Conservation (phyloP, 2,797 vertebrate species). For the Halcyon badia region DNA sequence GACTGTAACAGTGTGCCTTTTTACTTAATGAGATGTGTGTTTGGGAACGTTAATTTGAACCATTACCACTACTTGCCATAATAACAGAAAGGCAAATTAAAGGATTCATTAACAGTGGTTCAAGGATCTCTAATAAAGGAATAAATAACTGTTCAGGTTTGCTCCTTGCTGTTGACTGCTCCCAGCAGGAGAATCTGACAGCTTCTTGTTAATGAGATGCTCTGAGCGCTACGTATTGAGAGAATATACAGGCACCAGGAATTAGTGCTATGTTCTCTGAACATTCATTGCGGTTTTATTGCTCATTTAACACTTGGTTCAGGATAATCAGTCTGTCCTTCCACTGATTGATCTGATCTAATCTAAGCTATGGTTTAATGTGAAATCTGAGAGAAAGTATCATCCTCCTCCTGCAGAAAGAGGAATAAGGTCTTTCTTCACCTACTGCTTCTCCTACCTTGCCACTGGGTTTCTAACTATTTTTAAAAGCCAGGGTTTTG, state of each 20-base stretch:
- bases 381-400: background rate
- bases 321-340: background rate
- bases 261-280: background rate
- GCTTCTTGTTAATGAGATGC: background rate
- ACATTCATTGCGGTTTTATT: background rate
- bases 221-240: background rate
- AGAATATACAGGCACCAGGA: background rate
- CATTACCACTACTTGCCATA: background rate
- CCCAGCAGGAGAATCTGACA: background rate
- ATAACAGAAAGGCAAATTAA: constrained; percentile 29
- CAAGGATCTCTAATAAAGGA: constrained; percentile 25
- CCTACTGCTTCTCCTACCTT: background rate
- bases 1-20: background rate
- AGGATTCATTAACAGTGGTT: constrained; percentile 6
- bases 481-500: background rate
- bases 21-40: constrained; percentile 42
- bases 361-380: background rate
- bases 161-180: background rate
- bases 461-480: background rate
- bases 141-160: constrained; percentile 29
- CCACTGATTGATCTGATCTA: background rate
- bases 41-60: constrained; percentile 31
- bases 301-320: constrained; percentile 23
- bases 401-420: background rate
- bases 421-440: background rate